These are phyloP conservation scores for Drosophila oshimai DNA, from an alignment of 1,140 invertebrate genomes.

Conservation along the genomic window DNA sequence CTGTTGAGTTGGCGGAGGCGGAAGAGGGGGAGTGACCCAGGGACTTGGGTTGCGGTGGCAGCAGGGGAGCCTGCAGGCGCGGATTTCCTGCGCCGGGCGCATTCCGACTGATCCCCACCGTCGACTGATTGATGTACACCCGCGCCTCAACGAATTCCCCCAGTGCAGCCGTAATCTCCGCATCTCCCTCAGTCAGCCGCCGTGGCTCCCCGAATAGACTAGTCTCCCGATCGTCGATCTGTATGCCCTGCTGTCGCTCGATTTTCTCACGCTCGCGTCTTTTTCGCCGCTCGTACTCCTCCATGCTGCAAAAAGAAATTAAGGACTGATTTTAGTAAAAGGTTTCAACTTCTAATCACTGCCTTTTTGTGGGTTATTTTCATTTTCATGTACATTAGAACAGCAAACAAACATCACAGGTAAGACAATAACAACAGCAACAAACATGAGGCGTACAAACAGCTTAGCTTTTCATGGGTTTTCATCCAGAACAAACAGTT, in stretches of 20 bases:
- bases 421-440: constrained; percentile 47
- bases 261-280: constrained; percentile 88
- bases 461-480: constrained; percentile 13
- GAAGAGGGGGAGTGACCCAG: constrained; percentile 22
- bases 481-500: constrained; percentile 33
- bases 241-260: constrained; percentile 88
- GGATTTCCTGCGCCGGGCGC: constrained; percentile 45
- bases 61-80: constrained; percentile 41
- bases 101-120: constrained; percentile 68
- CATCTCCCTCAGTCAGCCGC: constrained; percentile 81
- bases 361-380: not conserved
- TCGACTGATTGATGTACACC: constrained; percentile 65
- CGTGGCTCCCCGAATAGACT: constrained; percentile 85
- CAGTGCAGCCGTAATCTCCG: constrained; percentile 71
- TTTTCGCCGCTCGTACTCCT: constrained; percentile 86
- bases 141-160: constrained; percentile 67
- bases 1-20: constrained; percentile 1
- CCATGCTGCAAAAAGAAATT: constrained; percentile 85
- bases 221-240: constrained; percentile 84
- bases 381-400: constrained; percentile 20
- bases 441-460: constrained; percentile 50
- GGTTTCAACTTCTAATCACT: not conserved
- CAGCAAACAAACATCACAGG: constrained; percentile 63
- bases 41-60: constrained; percentile 25
- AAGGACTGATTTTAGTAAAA: not conserved